Conservation (phyloP, 2,113 vertebrate genomes). For the Okapia johnstoni region DNA sequence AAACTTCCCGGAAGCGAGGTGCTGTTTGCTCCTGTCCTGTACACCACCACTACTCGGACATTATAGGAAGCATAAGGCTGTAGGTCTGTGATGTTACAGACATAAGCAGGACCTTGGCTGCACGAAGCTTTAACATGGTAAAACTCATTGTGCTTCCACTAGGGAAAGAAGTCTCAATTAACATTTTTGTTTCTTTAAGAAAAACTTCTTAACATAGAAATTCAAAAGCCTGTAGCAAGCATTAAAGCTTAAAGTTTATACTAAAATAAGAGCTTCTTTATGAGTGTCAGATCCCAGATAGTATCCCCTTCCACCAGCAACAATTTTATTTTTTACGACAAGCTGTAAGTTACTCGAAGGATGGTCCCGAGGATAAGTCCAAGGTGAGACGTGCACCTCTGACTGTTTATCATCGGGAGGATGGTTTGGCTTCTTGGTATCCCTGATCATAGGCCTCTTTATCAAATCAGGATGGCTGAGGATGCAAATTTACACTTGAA, state of each 20-base stretch:
- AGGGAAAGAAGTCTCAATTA: constrained; percentile 54
- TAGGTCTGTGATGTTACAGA: constrained; percentile 72
- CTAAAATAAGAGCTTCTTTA: not conserved
- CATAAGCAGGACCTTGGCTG: constrained; percentile 54
- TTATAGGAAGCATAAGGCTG: constrained; percentile 73
- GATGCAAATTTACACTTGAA: not conserved
- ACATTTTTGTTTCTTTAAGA: not conserved
- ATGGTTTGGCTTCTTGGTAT: not conserved
- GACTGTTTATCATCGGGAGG: not conserved
- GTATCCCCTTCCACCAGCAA: not conserved
- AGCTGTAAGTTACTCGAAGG: not conserved
- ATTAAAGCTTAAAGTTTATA: not conserved
- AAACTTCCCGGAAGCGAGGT: constrained; percentile 74
- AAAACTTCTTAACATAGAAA: not conserved
- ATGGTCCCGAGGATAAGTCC: not conserved
- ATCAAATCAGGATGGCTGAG: not conserved
- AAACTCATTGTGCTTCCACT: constrained; percentile 76
- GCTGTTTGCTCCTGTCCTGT: constrained; percentile 72
- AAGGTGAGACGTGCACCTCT: not conserved
- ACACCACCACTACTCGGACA: constrained; percentile 72
- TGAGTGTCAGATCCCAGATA: not conserved
- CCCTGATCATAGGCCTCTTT: not conserved
- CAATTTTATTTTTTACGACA: not conserved
- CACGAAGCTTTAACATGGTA: constrained; percentile 52
- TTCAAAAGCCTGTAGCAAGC: not conserved